Conservation (phyloP, 2,888 invertebrate species). For the Eupsilia transversa region DNA sequence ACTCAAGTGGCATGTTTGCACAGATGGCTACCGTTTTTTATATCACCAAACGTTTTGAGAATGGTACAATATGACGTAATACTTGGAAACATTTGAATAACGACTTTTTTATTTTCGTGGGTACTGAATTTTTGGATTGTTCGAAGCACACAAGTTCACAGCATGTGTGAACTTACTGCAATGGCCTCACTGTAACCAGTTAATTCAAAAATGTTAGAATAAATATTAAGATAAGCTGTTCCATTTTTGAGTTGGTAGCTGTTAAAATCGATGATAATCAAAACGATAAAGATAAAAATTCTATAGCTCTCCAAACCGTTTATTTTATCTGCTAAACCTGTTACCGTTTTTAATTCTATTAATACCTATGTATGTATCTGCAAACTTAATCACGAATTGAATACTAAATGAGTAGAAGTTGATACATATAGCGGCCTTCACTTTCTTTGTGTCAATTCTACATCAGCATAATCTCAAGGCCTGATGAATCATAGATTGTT, state of each 20-base stretch:
- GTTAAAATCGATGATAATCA: neutral
- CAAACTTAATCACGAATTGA: slow-evolving; percentile 42
- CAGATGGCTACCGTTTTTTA: slow-evolving; percentile 78
- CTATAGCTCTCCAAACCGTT: neutral
- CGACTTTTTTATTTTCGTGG: slow-evolving; percentile 45
- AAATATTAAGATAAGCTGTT: neutral
- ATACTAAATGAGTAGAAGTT: slow-evolving; percentile 46
- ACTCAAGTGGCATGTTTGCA: slow-evolving; percentile 75
- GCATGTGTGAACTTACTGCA: neutral
- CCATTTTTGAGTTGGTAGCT: neutral
- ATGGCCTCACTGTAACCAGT: neutral
- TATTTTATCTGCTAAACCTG: slow-evolving; percentile 20
- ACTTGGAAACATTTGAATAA: slow-evolving; percentile 54
- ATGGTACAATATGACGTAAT: slow-evolving; percentile 68
- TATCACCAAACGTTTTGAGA: slow-evolving; percentile 66
- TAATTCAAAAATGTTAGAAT: neutral
- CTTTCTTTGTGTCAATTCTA: slow-evolving; percentile 59
- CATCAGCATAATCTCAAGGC: slow-evolving; percentile 55
- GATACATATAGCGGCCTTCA: slow-evolving; percentile 53
- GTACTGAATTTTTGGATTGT: slow-evolving; percentile 41
- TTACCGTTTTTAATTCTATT: slow-evolving; percentile 43
- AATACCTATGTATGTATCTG: slow-evolving; percentile 42
- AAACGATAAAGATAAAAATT: slow-evolving; percentile 6
- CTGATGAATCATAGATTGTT: slow-evolving; percentile 61
- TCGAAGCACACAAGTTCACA: slow-evolving; percentile 19